These are phyloP conservation scores for Meriones psammophilus DNA, from an alignment of 2,797 vertebrate genomes.

Conservation along the genomic window DNA sequence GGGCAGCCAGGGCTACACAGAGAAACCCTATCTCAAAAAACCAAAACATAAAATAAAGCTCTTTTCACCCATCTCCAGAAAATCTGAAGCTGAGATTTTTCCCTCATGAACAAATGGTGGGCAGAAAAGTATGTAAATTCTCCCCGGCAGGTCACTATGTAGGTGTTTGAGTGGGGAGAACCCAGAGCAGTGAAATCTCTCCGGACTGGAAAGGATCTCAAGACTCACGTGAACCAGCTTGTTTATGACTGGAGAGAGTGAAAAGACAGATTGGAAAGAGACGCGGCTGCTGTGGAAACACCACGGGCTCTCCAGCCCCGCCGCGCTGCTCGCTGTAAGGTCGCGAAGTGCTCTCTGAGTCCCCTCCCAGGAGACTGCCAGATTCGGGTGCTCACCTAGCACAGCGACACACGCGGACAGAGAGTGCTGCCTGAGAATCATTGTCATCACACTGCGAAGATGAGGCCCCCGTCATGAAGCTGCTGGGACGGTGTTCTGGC, in stretches of 20 bases:
- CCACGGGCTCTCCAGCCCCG: not conserved
- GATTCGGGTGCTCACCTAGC: not conserved
- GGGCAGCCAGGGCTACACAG: too few relatives aligned
- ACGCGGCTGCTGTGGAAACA: not conserved
- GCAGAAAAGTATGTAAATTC: not conserved
- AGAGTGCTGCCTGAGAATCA: slow-evolving; percentile 19
- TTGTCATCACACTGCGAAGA: slow-evolving; percentile 56
- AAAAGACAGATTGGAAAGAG: not conserved
- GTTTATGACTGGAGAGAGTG: not conserved
- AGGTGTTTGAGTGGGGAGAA: not conserved
- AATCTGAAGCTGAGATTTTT: not conserved
- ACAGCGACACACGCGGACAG: not conserved
- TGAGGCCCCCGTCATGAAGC: slow-evolving; percentile 30
- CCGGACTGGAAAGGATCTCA: slow-evolving; percentile 12
- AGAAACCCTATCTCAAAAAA: too few relatives aligned
- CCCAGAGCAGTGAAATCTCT: not conserved
- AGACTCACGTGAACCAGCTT: not conserved
- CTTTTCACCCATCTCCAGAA: not conserved
- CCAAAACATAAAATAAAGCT: not conserved
- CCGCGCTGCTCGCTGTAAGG: not conserved
- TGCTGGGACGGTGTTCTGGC: not conserved
- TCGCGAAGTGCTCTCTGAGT: not conserved
- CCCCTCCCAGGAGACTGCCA: slow-evolving; percentile 12
- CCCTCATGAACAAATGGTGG: not conserved
- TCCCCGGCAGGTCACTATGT: not conserved